Conservation (phyloP, 2,113 vertebrate species). For the Chaetura pelagica region DNA sequence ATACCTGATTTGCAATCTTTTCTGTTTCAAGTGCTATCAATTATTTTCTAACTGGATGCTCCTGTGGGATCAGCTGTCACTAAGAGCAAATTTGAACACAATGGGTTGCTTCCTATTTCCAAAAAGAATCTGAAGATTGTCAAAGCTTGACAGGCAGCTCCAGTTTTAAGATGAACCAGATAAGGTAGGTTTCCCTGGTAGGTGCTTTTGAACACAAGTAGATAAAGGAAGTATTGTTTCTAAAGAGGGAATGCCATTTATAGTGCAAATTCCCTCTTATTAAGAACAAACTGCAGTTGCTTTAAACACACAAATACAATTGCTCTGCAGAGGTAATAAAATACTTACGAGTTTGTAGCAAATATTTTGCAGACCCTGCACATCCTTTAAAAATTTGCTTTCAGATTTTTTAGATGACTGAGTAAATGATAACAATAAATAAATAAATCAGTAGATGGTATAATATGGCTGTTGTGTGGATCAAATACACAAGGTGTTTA, state of each 20-base stretch:
- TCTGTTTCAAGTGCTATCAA: conserved; percentile 46
- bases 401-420: neutral
- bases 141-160: conserved; percentile 53
- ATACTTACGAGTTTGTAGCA: neutral
- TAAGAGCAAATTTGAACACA: conserved; percentile 66
- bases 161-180: conserved; percentile 64
- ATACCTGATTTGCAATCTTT: conserved; percentile 25
- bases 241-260: conserved; percentile 36
- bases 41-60: conserved; percentile 62
- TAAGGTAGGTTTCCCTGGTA: conserved; percentile 67
- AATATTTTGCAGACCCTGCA: neutral
- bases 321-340: conserved; percentile 34
- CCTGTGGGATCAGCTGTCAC: conserved; percentile 68
- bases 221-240: conserved; percentile 61
- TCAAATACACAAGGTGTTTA: neutral
- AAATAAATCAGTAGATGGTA: neutral
- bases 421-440: neutral
- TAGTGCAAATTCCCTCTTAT: conserved; percentile 31
- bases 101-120: conserved; percentile 73
- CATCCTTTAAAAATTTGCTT: neutral
- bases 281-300: conserved; percentile 23
- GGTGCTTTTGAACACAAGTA: conserved; percentile 45
- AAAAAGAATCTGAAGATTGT: conserved; percentile 67
- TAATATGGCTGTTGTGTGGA: neutral
- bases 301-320: conserved; percentile 37